Conservation (phyloP, 2,113 vertebrate species). For the Butastur rufipennis region DNA sequence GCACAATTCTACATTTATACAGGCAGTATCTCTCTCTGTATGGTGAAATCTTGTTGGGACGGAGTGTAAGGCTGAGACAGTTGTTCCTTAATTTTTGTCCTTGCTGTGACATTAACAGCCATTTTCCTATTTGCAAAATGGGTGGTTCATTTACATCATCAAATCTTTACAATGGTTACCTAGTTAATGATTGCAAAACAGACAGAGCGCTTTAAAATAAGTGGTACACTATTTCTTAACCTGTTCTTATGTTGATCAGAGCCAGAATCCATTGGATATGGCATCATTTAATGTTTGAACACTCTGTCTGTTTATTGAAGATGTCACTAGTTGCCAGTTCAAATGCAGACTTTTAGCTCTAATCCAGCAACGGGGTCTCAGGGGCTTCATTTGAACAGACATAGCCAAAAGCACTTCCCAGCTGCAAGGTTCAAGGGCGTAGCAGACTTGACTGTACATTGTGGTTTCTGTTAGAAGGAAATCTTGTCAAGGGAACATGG, state of each 20-base stretch:
- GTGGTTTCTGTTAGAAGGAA: background rate
- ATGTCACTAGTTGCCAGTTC: background rate
- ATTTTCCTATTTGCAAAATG: background rate
- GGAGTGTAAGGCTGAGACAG: background rate
- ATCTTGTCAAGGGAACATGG: background rate
- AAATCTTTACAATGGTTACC: background rate
- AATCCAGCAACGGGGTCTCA: background rate
- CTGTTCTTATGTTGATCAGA: background rate
- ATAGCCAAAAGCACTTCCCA: background rate
- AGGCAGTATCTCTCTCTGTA: background rate
- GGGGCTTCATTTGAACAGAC: background rate
- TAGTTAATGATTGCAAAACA: conserved; percentile 14
- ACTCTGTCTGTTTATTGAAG: background rate
- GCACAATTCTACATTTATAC: background rate
- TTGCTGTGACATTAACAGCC: background rate
- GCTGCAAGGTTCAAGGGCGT: background rate
- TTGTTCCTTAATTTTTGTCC: background rate
- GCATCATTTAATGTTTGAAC: background rate
- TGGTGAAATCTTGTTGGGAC: background rate
- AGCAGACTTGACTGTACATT: background rate
- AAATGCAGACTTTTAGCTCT: background rate
- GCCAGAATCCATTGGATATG: background rate
- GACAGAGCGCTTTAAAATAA: background rate
- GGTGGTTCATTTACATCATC: background rate
- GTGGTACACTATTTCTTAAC: background rate